phyloP scores from a whole-genome alignment of 2,797 vertebrate genomes.

The Phataginus tetradactyla region DNA sequence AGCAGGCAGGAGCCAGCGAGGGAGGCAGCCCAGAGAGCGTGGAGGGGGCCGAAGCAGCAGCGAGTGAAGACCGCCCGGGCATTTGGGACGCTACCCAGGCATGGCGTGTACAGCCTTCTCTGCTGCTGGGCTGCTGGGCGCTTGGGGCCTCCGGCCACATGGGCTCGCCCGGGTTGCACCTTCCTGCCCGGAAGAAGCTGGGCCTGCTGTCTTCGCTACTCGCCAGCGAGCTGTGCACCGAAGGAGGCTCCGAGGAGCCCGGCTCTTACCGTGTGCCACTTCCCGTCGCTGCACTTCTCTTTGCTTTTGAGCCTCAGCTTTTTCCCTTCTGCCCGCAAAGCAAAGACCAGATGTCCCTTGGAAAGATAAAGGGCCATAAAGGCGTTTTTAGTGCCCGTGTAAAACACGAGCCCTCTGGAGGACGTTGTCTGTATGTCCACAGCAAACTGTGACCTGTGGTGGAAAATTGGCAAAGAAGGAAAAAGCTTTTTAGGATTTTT shows the following conservation, averaged over 20 bases:
- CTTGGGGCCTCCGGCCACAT: background rate
- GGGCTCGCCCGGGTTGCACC: background rate
- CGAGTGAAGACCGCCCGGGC: background rate
- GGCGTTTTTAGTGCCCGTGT: constrained; percentile 85
- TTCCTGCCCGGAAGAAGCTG: background rate
- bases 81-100: too few relatives aligned
- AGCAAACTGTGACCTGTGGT: constrained; percentile 91
- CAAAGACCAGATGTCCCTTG: constrained; percentile 92
- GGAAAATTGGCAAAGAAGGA: background rate
- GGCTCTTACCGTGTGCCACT: constrained; percentile 94
- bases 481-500: background rate
- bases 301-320: constrained; percentile 91
- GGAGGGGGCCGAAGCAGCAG: background rate
- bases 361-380: constrained; percentile 92
- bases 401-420: constrained; percentile 91
- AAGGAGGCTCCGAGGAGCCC: background rate
- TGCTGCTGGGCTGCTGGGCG: background rate
- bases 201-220: background rate
- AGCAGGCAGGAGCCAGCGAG: background rate
- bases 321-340: constrained; percentile 85
- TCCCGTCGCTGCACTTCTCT: constrained; percentile 93
- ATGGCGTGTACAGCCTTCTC: rapidly evolving
- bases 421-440: constrained; percentile 91
- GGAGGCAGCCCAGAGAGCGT: background rate
- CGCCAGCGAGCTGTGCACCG: rapidly evolving